These are phyloP conservation scores for Anhinga rufa DNA, from an alignment of 2,113 vertebrate genomes.

Conservation along the genomic window DNA sequence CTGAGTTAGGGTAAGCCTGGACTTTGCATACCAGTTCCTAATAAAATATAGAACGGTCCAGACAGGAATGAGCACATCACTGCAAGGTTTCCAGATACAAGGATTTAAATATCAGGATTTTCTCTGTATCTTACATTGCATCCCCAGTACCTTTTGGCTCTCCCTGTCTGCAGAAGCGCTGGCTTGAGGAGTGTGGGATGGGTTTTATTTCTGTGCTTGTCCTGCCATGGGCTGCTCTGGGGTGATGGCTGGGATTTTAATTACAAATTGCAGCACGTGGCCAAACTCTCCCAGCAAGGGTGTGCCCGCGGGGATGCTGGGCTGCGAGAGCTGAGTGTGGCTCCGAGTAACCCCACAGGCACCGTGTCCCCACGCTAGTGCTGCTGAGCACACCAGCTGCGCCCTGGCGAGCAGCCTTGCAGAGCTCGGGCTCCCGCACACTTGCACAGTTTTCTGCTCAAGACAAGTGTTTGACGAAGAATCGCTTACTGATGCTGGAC, in stretches of 20 bases:
- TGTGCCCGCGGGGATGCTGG: neutral
- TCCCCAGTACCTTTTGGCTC: neutral
- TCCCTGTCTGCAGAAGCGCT: neutral
- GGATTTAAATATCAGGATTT: neutral
- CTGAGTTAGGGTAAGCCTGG: neutral
- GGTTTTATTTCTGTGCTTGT: neutral
- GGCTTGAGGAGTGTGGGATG: neutral
- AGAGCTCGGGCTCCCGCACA: accelerated
- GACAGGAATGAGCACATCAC: neutral
- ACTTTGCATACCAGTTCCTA: neutral
- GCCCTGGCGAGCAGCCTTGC: neutral
- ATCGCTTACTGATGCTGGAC: neutral
- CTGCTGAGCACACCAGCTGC: neutral
- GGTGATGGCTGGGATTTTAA: neutral
- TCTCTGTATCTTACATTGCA: neutral
- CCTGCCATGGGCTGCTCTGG: neutral
- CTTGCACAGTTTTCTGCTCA: neutral
- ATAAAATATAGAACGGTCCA: neutral
- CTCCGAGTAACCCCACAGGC: accelerated
- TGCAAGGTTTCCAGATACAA: neutral
- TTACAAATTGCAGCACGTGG: neutral
- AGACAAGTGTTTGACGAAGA: neutral
- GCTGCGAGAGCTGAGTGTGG: neutral
- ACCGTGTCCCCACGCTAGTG: accelerated
- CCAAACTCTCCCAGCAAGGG: neutral